Evolutionary conservation across 2,888 invertebrate genomes (phyloP), one percentile per base, ranked within the genome.

Genomic region (Formica aserva): DNA sequence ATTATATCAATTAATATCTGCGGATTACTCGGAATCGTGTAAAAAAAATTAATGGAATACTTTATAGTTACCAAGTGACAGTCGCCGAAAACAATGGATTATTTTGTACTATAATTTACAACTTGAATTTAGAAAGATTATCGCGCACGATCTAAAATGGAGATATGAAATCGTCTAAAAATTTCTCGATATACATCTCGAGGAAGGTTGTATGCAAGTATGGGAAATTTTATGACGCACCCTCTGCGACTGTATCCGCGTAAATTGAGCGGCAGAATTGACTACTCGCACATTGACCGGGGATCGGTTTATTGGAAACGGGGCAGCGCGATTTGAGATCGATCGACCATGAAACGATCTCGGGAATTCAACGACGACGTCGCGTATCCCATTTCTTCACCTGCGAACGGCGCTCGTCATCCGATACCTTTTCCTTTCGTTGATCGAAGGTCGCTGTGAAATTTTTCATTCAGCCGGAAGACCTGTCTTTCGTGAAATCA

Each of bases 241-340:
- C 45, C 38, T 60, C 15, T 35, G 35, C 35, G 57, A 69, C 57
- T 78, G 32, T 60, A 80, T 62, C 32, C 15, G 35, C 45, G 78
- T 55, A 86, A 87, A 89, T 89, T 45, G 88, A 87, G 81, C 81
- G 86, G 85, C 63, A 87, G 83, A 88, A 88, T 88, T 87, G 88
- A 88, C 75, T 85, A 87, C 52, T 63, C 87, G 80, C 82, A n/a
- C 48, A 83, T 88, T 83, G 87, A 29, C 55, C 78, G 67, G 67
- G 45, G 67, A 84, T 82, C 69, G 65, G 82, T 87, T 88, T 76
- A 84, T 85, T 52, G 84, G 76, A 86, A 82, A 82, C 80, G 82
- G 76, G 5, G 76, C 84, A 82, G 87, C 83, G 69, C 76, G 69
- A 81, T 82, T 85, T 63, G 48, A 66, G 57, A 71, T 82, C 60